Evolutionary conservation across 2,888 invertebrate species (phyloP).

Genomic region (Callosobruchus maculatus): DNA sequence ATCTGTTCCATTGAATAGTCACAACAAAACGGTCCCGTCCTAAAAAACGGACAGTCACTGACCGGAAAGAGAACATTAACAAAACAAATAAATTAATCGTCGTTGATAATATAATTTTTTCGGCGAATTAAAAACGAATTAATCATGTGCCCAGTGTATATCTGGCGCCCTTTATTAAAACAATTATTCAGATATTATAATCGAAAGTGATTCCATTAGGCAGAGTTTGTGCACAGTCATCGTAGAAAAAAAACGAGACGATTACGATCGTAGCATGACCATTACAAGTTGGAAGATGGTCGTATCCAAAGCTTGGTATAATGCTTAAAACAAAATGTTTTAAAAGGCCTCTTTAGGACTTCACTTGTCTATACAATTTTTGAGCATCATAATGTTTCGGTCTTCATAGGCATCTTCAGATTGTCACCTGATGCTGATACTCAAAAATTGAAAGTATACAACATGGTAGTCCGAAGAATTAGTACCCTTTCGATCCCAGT

Average conservation of each 20-base stretch:
- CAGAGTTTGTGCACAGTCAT: conserved; percentile 43
- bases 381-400: no score
- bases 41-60: not conserved
- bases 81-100: conserved; percentile 12
- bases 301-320: not conserved
- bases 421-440: no score
- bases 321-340: no score
- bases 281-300: not conserved
- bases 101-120: conserved; percentile 22
- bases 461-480: no score
- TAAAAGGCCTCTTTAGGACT: no score
- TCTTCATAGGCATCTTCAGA: no score
- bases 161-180: conserved; percentile 42
- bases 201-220: conserved; percentile 50
- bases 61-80: not conserved
- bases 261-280: not conserved
- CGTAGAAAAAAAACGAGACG: conserved; percentile 1
- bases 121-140: conserved; percentile 37
- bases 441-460: no score
- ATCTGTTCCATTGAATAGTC: not conserved
- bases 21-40: not conserved
- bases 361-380: no score
- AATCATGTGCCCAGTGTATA: conserved; percentile 35
- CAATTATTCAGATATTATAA: conserved; percentile 49
- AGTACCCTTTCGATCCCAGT: no score